A percentile compares a stretch with the other conserved stretches of the same genome.
These are phyloP conservation scores for Knipowitschia caucasica DNA, from an alignment of 2,797 vertebrate genomes.

Conservation along the genomic window DNA sequence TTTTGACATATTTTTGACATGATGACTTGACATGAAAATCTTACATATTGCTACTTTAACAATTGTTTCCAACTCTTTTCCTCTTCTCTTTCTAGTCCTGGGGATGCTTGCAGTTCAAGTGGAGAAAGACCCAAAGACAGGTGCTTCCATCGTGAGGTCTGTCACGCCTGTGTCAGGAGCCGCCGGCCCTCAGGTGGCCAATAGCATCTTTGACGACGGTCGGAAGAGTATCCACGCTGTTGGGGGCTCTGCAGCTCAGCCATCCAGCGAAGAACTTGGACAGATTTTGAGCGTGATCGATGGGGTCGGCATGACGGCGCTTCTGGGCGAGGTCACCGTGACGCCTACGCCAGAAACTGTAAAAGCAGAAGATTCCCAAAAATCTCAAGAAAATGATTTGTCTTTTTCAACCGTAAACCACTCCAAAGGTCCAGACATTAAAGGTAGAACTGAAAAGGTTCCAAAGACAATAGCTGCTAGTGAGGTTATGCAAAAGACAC, in stretches of 20 bases:
- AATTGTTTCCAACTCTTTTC: neutral
- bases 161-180: conserved; percentile 55
- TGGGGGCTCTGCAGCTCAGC: conserved; percentile 30
- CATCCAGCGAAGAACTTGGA: conserved; percentile 58
- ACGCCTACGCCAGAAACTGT: conserved; percentile 10
- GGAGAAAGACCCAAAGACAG: conserved; percentile 66
- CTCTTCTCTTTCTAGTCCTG: conserved; percentile 52
- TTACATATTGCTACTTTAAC: too few relatives aligned
- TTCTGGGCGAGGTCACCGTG: conserved; percentile 52
- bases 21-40: too few relatives aligned
- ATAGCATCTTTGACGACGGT: conserved; percentile 65
- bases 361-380: conserved; percentile 7
- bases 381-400: conserved; percentile 5
- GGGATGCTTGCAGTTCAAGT: conserved; percentile 65
- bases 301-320: conserved; percentile 54
- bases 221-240: conserved; percentile 61
- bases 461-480: conserved; percentile 10
- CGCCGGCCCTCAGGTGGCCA: conserved; percentile 1
- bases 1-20: too few relatives aligned
- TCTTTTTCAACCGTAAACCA: conserved; percentile 11
- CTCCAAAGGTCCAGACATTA: neutral
- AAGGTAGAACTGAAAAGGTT: conserved; percentile 3
- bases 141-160: conserved; percentile 56
- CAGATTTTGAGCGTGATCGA: conserved; percentile 62
- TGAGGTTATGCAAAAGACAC: conserved; percentile 13